phyloP scores from a whole-genome alignment of 2,888 invertebrate species.

The Cryptops parisi region DNA sequence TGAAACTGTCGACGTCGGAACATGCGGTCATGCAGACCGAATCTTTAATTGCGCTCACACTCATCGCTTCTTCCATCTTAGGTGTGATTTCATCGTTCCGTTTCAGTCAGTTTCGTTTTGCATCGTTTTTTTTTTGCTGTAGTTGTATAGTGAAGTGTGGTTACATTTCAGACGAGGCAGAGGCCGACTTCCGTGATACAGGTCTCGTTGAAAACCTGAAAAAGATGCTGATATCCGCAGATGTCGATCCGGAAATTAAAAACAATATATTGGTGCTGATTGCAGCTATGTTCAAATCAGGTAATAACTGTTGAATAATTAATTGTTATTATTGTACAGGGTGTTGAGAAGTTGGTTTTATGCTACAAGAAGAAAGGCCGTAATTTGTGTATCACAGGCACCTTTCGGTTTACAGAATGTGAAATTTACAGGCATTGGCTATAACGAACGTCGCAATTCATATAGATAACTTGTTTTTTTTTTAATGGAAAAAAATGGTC shows the following conservation, averaged over 20 bases:
- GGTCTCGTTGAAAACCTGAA: not conserved
- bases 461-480: too few species aligned
- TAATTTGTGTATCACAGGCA: too few species aligned
- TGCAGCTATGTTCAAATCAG: slow-evolving; percentile 9
- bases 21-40: slow-evolving; percentile 57
- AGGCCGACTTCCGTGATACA: slow-evolving; percentile 1
- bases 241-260: slow-evolving; percentile 8
- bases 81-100: slow-evolving; percentile 12
- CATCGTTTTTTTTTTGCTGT: too few species aligned
- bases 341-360: too few species aligned
- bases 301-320: slow-evolving; percentile 4
- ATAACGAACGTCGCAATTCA: too few species aligned
- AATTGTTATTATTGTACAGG: too few species aligned
- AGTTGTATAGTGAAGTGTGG: not conserved
- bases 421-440: too few species aligned
- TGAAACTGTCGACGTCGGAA: slow-evolving; percentile 66
- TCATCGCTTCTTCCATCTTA: slow-evolving; percentile 14
- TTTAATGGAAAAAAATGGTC: too few species aligned
- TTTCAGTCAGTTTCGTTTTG: too few species aligned
- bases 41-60: slow-evolving; percentile 15
- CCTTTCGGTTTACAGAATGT: too few species aligned
- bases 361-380: too few species aligned
- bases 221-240: slow-evolving; percentile 11
- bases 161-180: not conserved
- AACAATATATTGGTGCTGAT: slow-evolving; percentile 14